Evolutionary conservation across 2,113 vertebrate species (phyloP), one percentile per base, ranked within the genome.

Genomic region (Gracilinanus agilis): DNA sequence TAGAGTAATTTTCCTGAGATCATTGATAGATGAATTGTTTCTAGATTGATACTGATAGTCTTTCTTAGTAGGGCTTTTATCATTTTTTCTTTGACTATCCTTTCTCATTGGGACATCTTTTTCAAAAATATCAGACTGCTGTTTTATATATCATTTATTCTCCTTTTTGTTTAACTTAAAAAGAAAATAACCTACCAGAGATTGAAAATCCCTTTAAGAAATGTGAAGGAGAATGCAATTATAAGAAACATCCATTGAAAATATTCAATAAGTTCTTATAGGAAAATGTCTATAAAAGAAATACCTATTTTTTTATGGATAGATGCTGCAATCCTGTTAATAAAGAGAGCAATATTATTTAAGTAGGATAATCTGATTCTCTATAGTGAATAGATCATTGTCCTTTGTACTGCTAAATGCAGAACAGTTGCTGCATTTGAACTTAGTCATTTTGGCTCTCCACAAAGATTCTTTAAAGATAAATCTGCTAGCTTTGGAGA

Each of bases 401-500:
- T 29, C 91, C 24, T 95, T 88, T 91, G n/a, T 94, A 61, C 16
- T 94, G 89, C 89, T 90, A 90, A 95, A 97, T 96, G 34, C 53
- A 92, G 97, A 97, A 96, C 34, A 96, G 93, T 54, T 0, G 27
- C 91, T 54, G 9, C 0, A 21, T 97, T 96, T 96, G 34, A 96
- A 89, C 56, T 83, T 7, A 9, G 94, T 94, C 93, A 95, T 96
- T 97, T 75, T 75, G 34, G n/a, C 67, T 75, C 96, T 97, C 95
- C 93, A 89, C 54, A 97, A 97, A 97, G 21, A 55, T 93, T 92
- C 89, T 91, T 92, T 96, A 96, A 90, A 3, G 49, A 44, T 93
- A 97, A 97, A n/a, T 97, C 90, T 94, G n/a, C 75, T 94, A 55
- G 91, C n/a, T 98, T 95, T 96, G 95, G 90, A 96, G 49, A 91